Conservation (phyloP, 2,797 vertebrate genomes). For the Sciurus carolinensis region DNA sequence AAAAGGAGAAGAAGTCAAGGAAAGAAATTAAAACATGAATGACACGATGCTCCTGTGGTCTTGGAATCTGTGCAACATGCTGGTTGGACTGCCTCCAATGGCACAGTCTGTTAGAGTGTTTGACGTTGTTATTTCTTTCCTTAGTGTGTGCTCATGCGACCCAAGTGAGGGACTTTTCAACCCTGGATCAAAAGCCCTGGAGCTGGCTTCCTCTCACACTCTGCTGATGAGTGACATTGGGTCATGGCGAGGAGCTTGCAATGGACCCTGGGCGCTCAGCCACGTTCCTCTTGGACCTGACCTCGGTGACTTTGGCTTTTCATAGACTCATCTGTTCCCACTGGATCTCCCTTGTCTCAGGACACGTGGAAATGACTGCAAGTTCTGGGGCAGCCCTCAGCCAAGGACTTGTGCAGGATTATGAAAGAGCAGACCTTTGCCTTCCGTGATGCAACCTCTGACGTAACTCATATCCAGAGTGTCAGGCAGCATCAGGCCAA, state of each 20-base stretch:
- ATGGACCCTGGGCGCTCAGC: too few species aligned
- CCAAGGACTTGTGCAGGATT: not conserved
- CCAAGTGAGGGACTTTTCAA: too few species aligned
- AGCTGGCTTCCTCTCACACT: rapidly evolving
- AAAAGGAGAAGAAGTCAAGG: not conserved
- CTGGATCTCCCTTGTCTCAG: not conserved
- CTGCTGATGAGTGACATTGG: not conserved
- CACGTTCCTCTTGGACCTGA: rapidly evolving
- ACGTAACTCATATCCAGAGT: not conserved
- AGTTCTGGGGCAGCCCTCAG: not conserved
- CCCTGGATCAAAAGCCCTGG: too few species aligned
- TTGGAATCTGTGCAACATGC: not conserved
- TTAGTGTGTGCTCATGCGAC: not conserved
- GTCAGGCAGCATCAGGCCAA: rapidly evolving
- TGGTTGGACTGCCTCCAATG: not conserved
- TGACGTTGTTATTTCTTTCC: not conserved
- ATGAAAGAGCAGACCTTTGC: not conserved
- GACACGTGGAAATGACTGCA: rapidly evolving
- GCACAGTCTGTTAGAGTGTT: not conserved
- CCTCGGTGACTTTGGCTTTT: not conserved
- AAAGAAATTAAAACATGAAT: not conserved
- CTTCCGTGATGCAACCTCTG: not conserved
- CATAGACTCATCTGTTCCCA: not conserved
- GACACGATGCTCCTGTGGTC: not conserved
- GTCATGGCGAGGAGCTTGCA: not conserved